phyloP scores from a whole-genome alignment of 2,888 invertebrate genomes.

The Cancer borealis region DNA sequence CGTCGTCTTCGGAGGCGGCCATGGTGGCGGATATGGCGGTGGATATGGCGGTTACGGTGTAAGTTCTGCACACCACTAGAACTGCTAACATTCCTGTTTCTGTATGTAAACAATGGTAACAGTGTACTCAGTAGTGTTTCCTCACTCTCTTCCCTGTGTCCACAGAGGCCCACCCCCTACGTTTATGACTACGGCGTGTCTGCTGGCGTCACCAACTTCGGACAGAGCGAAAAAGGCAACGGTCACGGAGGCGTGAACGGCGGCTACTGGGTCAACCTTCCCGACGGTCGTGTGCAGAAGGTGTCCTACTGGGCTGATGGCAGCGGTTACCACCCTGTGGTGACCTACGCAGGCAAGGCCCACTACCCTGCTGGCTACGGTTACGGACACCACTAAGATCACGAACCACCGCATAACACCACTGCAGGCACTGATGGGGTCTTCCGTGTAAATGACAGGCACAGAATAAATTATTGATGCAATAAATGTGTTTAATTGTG shows the following conservation, averaged over 20 bases:
- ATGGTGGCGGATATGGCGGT: constrained; percentile 36
- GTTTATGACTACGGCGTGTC: constrained; percentile 1
- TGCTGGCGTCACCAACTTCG: constrained; percentile 32
- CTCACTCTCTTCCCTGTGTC: background rate
- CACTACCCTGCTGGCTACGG: constrained; percentile 18
- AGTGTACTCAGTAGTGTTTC: background rate
- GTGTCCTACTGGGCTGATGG: constrained; percentile 49
- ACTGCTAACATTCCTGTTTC: background rate
- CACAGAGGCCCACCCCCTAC: constrained; percentile 29
- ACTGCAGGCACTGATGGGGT: background rate
- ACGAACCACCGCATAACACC: background rate
- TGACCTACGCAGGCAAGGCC: constrained; percentile 44
- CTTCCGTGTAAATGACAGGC: background rate
- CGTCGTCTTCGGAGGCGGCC: background rate
- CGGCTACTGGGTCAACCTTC: constrained; percentile 55
- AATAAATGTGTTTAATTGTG: background rate
- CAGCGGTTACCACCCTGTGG: constrained; percentile 51
- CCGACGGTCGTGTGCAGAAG: background rate
- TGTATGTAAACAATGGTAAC: background rate
- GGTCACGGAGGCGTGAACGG: constrained; percentile 15
- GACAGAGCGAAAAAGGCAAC: constrained; percentile 36
- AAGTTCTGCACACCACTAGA: background rate
- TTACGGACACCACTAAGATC: background rate
- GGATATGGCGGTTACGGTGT: constrained; percentile 23
- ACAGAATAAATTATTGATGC: background rate